A percentile compares a stretch with the other conserved stretches of the same genome.
Evolutionary conservation across 2,888 invertebrate genomes (phyloP).

Genomic region (Scotopteryx bipunctaria): DNA sequence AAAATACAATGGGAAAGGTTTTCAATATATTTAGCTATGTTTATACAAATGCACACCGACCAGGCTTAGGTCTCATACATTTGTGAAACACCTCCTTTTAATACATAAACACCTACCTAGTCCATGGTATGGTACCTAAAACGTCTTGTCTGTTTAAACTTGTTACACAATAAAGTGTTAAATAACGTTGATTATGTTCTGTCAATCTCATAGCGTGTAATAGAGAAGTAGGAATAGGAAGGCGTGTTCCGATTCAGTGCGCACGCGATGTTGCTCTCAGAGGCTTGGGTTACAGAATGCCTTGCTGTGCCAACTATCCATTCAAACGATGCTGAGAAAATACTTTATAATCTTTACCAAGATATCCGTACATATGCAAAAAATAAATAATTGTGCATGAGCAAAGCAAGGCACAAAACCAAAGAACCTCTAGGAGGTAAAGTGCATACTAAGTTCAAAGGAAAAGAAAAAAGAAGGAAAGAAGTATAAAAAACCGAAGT

Average conservation of each 20-base stretch:
- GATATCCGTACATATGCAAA: not conserved
- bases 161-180: conserved; percentile 51
- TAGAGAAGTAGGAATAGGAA: conserved; percentile 78
- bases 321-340: conserved; percentile 27
- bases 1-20: no score
- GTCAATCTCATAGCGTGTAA: conserved; percentile 70
- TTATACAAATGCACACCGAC: no score
- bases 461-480: no score
- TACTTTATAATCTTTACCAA: not conserved
- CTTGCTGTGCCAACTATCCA: conserved; percentile 28
- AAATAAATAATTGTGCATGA: not conserved
- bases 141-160: conserved; percentile 11
- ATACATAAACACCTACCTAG: no score
- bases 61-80: no score
- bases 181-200: conserved; percentile 63
- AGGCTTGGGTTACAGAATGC: conserved; percentile 63
- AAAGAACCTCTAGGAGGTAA: not conserved
- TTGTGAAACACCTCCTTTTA: no score
- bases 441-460: no score
- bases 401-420: not conserved
- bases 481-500: no score
- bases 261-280: conserved; percentile 72
- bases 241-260: conserved; percentile 66
- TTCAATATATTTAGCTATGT: not conserved
- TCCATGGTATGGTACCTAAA: not conserved